phyloP scores from a whole-genome alignment of 2,113 vertebrate genomes.

The Melanocharis versteri region DNA sequence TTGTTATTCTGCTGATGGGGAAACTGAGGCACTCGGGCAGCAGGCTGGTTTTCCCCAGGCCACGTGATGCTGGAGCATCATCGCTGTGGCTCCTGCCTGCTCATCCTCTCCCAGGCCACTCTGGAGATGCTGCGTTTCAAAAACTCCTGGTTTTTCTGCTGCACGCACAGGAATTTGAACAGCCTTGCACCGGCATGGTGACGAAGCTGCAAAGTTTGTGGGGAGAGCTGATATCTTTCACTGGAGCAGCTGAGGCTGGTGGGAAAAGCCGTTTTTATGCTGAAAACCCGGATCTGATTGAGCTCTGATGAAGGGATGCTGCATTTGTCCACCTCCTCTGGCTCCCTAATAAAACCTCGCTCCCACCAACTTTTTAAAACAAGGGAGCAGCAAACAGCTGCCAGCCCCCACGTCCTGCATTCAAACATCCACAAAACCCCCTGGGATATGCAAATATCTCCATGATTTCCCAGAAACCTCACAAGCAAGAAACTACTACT shows the following conservation, averaged over 20 bases:
- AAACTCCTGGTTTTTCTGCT: neutral
- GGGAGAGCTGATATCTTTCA: neutral
- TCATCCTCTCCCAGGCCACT: neutral
- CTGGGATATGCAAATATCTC: neutral
- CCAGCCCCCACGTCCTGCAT: neutral
- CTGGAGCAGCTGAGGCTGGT: neutral
- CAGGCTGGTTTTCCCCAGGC: neutral
- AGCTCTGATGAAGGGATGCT: neutral
- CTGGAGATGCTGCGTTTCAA: neutral
- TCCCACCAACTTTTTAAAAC: neutral
- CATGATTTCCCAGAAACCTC: neutral
- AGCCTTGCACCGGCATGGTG: neutral
- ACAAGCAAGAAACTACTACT: neutral
- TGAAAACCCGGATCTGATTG: neutral
- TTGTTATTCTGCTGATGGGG: neutral
- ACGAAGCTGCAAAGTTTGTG: neutral
- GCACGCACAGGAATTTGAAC: accelerated
- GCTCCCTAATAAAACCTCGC: neutral
- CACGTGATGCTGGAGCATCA: accelerated
- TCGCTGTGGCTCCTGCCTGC: neutral
- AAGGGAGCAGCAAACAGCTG: neutral
- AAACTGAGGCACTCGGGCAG: neutral
- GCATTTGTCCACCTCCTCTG: neutral
- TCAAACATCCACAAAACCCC: neutral
- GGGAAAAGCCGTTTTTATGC: neutral